Evolutionary conservation across 2,888 invertebrate species (phyloP), one percentile per base, ranked within the genome.

Genomic region (Stomorhina lunata): DNA sequence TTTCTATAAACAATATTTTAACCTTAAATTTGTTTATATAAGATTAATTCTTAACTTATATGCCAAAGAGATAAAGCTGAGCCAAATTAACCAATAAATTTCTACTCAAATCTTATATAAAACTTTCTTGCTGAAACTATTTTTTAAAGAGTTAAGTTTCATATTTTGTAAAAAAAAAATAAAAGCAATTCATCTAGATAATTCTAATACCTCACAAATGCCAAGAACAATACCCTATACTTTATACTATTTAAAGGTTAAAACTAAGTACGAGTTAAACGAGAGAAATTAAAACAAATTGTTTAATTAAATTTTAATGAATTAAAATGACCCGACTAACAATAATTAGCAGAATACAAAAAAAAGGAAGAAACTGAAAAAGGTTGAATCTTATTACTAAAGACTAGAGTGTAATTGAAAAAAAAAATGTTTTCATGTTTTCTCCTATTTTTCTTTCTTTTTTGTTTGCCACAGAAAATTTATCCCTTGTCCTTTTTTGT

Each of bases 251-350:
- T 20, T 12, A 20, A 20, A 17, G 17, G 7, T 17, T 43, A 17
- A 7, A 43, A 17, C 15, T 15, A 40, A 40, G 17, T 17, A 17
- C 6, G 12, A 6, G 10, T 12, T 48, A 48, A 45, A 17, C 43
- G 0, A 10, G 7, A n/a, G 22, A 48, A 65, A 65, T 65, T 48
- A 48, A 48, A 69, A 29, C 40, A 34, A 59, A 69, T 37, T 45
- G 61, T 50, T 61, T 61, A 27, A 72, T 48, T 27, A 37, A 61
- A 48, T 65, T 55, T 65, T 43, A 63, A 63, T 73, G 63, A 73
- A 63, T 53, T 53, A 40, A 59, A 32, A 73, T 32, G 22, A 63
- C 22, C 32, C 53, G 40, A 15, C 3, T 10, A 53, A 15, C 5
- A 9, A 27, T 6, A 17, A 2, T 29, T 1, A 25, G 12, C 0